Evolutionary conservation across 53 echinoderm and acorn worm species (phyloP).

Genomic region (Antedon mediterranea): DNA sequence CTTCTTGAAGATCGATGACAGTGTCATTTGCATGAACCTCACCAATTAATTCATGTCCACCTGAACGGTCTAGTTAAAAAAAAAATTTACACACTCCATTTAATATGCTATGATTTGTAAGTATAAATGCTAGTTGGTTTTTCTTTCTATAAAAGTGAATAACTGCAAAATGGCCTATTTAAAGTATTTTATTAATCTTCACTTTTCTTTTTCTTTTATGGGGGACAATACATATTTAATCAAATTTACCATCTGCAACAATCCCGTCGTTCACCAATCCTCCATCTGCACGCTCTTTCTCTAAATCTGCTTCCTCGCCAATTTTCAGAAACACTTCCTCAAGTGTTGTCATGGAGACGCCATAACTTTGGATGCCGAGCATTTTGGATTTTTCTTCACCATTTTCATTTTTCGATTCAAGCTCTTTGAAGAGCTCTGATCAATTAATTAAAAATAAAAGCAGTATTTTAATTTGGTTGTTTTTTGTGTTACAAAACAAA

Average conservation of each 20-base stretch:
- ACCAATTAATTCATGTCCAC: too few species aligned
- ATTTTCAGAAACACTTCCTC: slow-evolving; percentile 74
- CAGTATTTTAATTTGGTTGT: too few species aligned
- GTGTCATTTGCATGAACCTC: not conserved
- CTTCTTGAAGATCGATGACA: not conserved
- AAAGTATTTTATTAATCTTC: too few species aligned
- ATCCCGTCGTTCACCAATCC: not conserved
- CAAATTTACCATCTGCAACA: not conserved
- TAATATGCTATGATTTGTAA: too few species aligned
- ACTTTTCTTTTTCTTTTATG: too few species aligned
- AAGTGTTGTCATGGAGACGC: slow-evolving; percentile 71
- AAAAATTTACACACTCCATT: too few species aligned
- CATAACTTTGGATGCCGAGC: slow-evolving; percentile 55
- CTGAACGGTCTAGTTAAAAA: too few species aligned
- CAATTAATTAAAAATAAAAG: not conserved
- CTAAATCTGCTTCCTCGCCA: slow-evolving; percentile 38
- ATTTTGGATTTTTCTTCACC: not conserved
- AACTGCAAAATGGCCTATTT: too few species aligned
- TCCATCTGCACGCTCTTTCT: slow-evolving; percentile 6
- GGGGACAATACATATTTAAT: too few species aligned
- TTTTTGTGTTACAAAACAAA: too few species aligned
- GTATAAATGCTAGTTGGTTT: too few species aligned
- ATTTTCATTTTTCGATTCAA: slow-evolving; percentile 11
- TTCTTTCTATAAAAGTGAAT: too few species aligned
- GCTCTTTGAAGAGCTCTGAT: slow-evolving; percentile 35